Conservation (phyloP, 2,888 invertebrate species). For the Hypena proboscidalis region DNA sequence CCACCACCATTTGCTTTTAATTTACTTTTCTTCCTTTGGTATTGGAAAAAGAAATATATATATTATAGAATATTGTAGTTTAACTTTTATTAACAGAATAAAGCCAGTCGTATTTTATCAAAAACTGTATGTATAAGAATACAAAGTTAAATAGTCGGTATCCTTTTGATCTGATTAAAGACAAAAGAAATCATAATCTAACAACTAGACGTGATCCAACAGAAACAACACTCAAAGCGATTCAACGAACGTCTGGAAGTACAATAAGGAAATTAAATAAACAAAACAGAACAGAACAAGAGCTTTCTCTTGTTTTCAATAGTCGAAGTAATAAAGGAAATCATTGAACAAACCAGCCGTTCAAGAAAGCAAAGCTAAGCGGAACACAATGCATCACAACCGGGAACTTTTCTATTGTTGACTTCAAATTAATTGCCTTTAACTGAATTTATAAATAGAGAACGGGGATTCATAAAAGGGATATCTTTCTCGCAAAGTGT, state of each 20-base stretch:
- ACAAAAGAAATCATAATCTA: not conserved
- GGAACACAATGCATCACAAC: constrained; percentile 78
- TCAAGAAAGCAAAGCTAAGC: constrained; percentile 76
- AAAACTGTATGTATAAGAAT: no score
- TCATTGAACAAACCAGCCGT: constrained; percentile 69
- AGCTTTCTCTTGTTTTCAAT: constrained; percentile 64
- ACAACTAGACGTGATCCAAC: constrained; percentile 12
- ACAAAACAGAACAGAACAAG: constrained; percentile 53
- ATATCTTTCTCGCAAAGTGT: constrained; percentile 54
- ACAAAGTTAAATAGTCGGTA: no score
- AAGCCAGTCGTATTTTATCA: no score
- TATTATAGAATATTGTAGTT: no score
- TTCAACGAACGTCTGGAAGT: constrained; percentile 27
- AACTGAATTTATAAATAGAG: constrained; percentile 65
- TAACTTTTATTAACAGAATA: no score
- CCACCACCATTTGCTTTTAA: no score
- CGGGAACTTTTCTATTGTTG: constrained; percentile 79
- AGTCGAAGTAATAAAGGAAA: constrained; percentile 76
- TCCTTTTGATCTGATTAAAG: constrained; percentile 1
- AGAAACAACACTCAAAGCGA: constrained; percentile 26
- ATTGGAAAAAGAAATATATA: no score
- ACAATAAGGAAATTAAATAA: constrained; percentile 42
- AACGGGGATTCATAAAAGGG: constrained; percentile 49
- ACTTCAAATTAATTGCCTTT: constrained; percentile 79
- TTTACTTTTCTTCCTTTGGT: no score